A percentile compares a stretch with the other conserved stretches of the same genome.
Conservation (phyloP, 2,888 invertebrate species). For the Cenopis cana region DNA sequence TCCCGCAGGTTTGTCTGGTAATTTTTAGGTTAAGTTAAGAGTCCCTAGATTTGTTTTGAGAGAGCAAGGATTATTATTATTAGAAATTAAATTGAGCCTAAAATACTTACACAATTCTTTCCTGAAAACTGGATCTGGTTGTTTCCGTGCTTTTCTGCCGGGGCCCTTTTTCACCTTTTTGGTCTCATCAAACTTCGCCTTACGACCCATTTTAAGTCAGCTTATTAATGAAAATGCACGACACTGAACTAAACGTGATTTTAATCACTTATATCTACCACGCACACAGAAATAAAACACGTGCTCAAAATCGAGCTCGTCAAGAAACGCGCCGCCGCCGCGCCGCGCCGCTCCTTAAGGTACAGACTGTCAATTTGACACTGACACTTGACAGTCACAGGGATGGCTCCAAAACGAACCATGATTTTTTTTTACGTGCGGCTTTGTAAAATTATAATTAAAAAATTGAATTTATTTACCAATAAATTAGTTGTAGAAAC, state of each 20-base stretch:
- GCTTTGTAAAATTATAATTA: no score
- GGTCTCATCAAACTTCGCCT: constrained; percentile 91
- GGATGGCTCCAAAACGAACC: no score
- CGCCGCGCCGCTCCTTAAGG: constrained; percentile 8
- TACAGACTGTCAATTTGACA: background rate
- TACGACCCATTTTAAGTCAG: constrained; percentile 89
- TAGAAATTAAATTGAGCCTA: background rate
- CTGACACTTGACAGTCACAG: no score
- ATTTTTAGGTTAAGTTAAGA: constrained; percentile 5
- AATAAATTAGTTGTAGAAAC: no score
- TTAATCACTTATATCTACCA: constrained; percentile 14
- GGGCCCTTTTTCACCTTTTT: constrained; percentile 91
- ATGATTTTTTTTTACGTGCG: no score
- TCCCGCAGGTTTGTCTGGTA: background rate
- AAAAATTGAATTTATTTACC: no score
- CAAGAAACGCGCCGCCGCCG: constrained; percentile 21
- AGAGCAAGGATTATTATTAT: background rate
- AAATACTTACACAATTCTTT: constrained; percentile 80
- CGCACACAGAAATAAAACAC: constrained; percentile 35
- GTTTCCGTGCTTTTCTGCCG: constrained; percentile 94
- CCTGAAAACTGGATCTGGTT: constrained; percentile 90
- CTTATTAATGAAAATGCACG: constrained; percentile 13
- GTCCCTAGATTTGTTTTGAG: background rate
- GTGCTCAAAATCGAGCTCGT: constrained; percentile 34
- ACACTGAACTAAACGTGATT: constrained; percentile 2